Evolutionary conservation across 2,888 invertebrate species (phyloP).

Genomic region (Eupeodes latifasciatus): DNA sequence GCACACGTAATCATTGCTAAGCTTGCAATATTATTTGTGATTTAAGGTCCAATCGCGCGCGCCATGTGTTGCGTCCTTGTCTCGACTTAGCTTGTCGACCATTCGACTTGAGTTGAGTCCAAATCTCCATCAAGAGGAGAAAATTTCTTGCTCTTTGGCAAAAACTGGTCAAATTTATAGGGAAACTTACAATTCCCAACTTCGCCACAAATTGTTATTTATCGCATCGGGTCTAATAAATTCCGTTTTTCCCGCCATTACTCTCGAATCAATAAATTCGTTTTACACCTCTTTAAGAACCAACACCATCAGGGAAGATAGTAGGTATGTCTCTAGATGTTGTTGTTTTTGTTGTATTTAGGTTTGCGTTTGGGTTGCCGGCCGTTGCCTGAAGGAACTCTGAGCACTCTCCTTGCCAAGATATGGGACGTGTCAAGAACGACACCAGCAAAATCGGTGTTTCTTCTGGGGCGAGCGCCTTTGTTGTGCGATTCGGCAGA

Average conservation of each 20-base stretch:
- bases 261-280: conserved; percentile 75
- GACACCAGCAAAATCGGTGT: conserved; percentile 50
- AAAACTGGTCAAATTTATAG: conserved; percentile 64
- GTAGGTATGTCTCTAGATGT: conserved; percentile 4
- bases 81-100: neutral
- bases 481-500: conserved; percentile 72
- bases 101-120: neutral
- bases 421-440: conserved; percentile 67
- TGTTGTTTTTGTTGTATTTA: neutral
- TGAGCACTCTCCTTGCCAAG: conserved; percentile 13
- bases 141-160: conserved; percentile 5
- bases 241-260: conserved; percentile 75
- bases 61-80: neutral
- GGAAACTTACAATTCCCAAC: conserved; percentile 72
- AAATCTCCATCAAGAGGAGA: conserved; percentile 3
- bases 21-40: conserved; percentile 71
- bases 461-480: conserved; percentile 57
- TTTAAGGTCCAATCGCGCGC: conserved; percentile 49
- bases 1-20: conserved; percentile 72
- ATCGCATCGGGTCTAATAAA: conserved; percentile 72
- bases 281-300: conserved; percentile 73
- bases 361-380: neutral
- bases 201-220: conserved; percentile 76
- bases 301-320: conserved; percentile 32
- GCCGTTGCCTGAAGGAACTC: conserved; percentile 14